Conservation (phyloP, 2,113 vertebrate genomes). For the Nesogale talazaci region DNA sequence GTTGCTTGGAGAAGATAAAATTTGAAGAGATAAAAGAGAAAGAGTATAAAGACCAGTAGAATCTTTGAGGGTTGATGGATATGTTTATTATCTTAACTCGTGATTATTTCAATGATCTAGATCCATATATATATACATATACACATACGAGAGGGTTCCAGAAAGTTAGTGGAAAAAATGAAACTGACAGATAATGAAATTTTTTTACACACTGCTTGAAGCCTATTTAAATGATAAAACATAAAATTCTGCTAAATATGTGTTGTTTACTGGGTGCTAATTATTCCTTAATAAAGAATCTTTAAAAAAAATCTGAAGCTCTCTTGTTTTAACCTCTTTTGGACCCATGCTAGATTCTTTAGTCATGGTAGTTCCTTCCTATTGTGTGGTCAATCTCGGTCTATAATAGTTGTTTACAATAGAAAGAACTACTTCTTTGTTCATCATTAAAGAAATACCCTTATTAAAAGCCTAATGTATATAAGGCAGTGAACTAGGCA, state of each 20-base stretch:
- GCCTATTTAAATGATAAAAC: too few relatives aligned
- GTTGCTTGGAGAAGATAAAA: not conserved
- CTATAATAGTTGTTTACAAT: constrained; percentile 35
- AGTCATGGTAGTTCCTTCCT: not conserved
- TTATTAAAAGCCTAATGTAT: constrained; percentile 14
- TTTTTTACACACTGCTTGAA: too few relatives aligned
- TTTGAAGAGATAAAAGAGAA: not conserved
- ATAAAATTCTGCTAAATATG: not conserved
- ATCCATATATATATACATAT: too few relatives aligned
- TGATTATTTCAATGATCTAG: too few relatives aligned
- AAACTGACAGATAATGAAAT: too few relatives aligned
- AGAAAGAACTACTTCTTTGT: constrained; percentile 46
- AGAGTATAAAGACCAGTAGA: not conserved
- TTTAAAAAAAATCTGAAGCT: not conserved
- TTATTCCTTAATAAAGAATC: not conserved
- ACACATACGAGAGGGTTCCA: too few relatives aligned
- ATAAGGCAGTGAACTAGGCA: not conserved
- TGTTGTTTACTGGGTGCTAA: not conserved
- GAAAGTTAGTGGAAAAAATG: too few relatives aligned
- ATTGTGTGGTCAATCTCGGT: not conserved
- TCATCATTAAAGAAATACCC: constrained; percentile 28
- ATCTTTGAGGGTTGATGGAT: not conserved
- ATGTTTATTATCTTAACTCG: not conserved
- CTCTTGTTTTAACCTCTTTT: not conserved
- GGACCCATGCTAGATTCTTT: constrained; percentile 10